Evolutionary conservation across 2,888 invertebrate species (phyloP), one percentile per base, ranked within the genome.

Genomic region (Caenorhabditis macrosperma): DNA sequence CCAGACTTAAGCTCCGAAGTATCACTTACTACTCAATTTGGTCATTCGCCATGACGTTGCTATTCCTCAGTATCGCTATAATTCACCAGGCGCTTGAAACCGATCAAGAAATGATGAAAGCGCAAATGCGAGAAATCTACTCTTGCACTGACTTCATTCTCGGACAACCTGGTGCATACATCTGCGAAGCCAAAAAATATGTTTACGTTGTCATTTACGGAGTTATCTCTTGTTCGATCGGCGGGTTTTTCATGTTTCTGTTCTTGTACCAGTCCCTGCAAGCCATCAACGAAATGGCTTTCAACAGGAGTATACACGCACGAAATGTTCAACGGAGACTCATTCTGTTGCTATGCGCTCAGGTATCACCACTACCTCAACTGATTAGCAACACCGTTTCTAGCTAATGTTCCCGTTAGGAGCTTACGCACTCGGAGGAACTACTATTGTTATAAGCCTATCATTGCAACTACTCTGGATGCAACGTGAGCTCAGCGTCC

Each of bases 341-440:
- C 1, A 28, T 74, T 6, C 30, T 64, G 17, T 38, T 74, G 15
- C 30, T 74, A 1, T 64, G 64, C 50, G 74, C 64, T 12, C 67
- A 66, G 54, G 46, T 61, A 10, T 6, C n/a, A 15, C 22, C 9
- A 5, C 9, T 22, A n/a, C n/a, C n/a, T n/a, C n/a, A n/a, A n/a
- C n/a, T n/a, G n/a, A n/a, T n/a, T n/a, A 50, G 17, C 2, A 7
- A n/a, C 24, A 50, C n/a, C 6, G n/a, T 30, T 33, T 33, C n/a
- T 38, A 71, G 44, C 41, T 74, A 48, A 41, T 64, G 50, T 74
- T 74, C 24, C 74, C 74, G 1, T 20, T 74, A 15, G 48, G 35
- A 3, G 74, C 74, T 0, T 74, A 74, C 50, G 74, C 74, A 5
- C 30, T 64, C 50, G 74, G 74, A 20, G 74, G 74, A 1, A 50